Evolutionary conservation across 2,888 invertebrate species (phyloP).

Genomic region (Pollenia amentaria): DNA sequence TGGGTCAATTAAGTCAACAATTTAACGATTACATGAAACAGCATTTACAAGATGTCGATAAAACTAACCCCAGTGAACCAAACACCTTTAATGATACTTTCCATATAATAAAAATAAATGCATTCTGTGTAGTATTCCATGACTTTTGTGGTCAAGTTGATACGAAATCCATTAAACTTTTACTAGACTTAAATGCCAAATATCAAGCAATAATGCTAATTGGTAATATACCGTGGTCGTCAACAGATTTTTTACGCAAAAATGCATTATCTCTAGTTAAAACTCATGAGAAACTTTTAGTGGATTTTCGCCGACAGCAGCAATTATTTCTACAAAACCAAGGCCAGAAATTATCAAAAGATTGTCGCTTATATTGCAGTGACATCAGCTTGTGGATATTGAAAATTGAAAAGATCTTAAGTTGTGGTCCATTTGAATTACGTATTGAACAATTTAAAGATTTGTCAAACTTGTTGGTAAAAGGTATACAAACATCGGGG

Average conservation of each 20-base stretch:
- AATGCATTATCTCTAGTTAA: constrained; percentile 86
- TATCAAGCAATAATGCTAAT: constrained; percentile 91
- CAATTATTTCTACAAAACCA: constrained; percentile 86
- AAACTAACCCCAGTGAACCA: constrained; percentile 86
- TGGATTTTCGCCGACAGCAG: constrained; percentile 85
- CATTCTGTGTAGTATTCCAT: constrained; percentile 88
- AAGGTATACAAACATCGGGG: constrained; percentile 89
- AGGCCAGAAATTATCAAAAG: constrained; percentile 87
- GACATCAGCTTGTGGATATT: constrained; percentile 88
- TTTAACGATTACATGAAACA: constrained; percentile 80
- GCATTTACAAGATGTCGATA: constrained; percentile 80
- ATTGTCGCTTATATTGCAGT: constrained; percentile 85
- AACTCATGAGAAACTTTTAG: constrained; percentile 84
- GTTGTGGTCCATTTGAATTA: constrained; percentile 85
- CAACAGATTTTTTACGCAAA: constrained; percentile 91
- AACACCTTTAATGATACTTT: constrained; percentile 88
- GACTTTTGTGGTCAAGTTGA: constrained; percentile 91
- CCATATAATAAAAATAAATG: constrained; percentile 88
- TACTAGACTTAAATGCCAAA: constrained; percentile 92
- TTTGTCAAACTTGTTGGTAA: constrained; percentile 78
- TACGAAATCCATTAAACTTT: constrained; percentile 89
- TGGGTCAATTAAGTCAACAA: constrained; percentile 80
- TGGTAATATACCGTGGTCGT: constrained; percentile 94
- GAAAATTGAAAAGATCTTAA: constrained; percentile 86
- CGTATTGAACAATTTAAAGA: constrained; percentile 86